A percentile compares a stretch with the other conserved stretches of the same genome.
Conservation (phyloP, 2,113 vertebrate genomes). For the Madoqua kirkii region DNA sequence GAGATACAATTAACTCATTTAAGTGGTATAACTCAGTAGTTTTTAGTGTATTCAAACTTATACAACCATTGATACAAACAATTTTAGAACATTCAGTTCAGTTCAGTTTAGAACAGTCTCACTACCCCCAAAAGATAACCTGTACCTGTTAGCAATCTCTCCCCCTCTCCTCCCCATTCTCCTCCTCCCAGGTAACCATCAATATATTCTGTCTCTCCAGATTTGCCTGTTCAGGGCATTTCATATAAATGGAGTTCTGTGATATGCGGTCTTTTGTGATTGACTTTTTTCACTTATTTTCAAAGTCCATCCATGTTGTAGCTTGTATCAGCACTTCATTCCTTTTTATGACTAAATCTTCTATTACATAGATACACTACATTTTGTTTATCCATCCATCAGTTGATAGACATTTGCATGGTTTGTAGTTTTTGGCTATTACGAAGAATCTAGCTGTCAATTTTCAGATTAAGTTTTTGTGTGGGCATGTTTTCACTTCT, state of each 20-base stretch:
- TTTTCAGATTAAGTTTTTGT: neutral
- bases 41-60: neutral
- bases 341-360: neutral
- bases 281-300: neutral
- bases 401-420: neutral
- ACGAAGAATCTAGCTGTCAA: neutral
- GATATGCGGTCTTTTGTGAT: neutral
- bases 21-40: neutral
- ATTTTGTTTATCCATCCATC: neutral
- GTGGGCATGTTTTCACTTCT: neutral
- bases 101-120: constrained; percentile 4
- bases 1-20: neutral
- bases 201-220: neutral
- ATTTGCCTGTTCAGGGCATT: neutral
- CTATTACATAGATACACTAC: neutral
- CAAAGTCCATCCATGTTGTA: neutral
- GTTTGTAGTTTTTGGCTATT: neutral
- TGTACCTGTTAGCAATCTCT: neutral
- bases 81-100: neutral
- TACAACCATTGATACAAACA: neutral
- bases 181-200: neutral
- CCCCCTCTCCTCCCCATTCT: neutral
- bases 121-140: neutral
- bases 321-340: neutral
- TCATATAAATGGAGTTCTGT: neutral